These are phyloP conservation scores for Megamerina dolium DNA, from an alignment of 2,888 invertebrate genomes.

Conservation along the genomic window DNA sequence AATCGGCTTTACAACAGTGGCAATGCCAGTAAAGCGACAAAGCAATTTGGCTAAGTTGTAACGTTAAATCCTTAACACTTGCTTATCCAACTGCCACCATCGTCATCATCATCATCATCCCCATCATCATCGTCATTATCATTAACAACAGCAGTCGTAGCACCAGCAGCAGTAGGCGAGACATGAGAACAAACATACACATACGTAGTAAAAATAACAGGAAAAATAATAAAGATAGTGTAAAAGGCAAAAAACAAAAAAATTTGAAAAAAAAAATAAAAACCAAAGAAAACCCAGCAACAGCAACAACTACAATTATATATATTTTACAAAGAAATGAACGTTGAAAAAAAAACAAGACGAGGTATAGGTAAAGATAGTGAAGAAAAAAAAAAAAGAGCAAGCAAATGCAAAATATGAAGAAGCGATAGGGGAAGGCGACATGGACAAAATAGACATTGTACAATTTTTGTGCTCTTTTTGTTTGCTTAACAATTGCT, in stretches of 20 bases:
- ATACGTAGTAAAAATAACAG: too few relatives aligned
- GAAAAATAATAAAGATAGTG: too few relatives aligned
- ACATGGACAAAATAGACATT: slow-evolving; percentile 10
- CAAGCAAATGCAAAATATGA: background rate
- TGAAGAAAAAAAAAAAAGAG: background rate
- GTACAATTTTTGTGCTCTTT: too few relatives aligned
- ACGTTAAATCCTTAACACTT: slow-evolving; percentile 36
- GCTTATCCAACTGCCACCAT: too few relatives aligned
- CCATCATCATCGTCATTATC: too few relatives aligned
- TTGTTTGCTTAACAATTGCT: too few relatives aligned
- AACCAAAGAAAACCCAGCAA: slow-evolving; percentile 4
- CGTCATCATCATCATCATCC: too few relatives aligned
- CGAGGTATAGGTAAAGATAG: background rate
- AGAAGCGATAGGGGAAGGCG: background rate
- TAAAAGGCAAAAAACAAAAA: too few relatives aligned
- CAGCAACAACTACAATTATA: slow-evolving; percentile 14
- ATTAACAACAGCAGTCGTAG: too few relatives aligned
- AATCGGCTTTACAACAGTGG: too few relatives aligned
- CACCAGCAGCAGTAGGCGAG: slow-evolving; percentile 7
- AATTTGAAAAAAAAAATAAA: background rate
- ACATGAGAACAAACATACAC: slow-evolving; percentile 2
- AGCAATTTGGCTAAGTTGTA: slow-evolving; percentile 35
- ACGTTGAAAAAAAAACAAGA: too few relatives aligned
- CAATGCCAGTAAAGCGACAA: slow-evolving; percentile 29
- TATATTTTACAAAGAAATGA: too few relatives aligned